These are phyloP conservation scores for Glaucopsyche alexis DNA, from an alignment of 2,888 invertebrate genomes.

Conservation along the genomic window DNA sequence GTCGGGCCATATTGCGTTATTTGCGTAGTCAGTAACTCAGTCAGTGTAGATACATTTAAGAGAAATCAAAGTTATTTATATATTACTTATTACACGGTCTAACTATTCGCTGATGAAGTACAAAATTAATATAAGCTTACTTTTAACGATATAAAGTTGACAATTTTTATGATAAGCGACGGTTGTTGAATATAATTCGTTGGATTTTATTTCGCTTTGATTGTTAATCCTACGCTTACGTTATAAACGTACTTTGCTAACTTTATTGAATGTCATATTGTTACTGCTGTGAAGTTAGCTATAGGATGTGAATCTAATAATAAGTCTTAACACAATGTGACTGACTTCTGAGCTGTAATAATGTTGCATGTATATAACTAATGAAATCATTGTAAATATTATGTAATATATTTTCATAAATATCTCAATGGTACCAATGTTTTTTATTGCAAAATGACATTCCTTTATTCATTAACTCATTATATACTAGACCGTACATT, in stretches of 20 bases:
- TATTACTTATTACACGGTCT: not conserved
- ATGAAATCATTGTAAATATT: constrained; percentile 23
- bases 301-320: not conserved
- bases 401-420: constrained; percentile 27
- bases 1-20: too few species aligned
- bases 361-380: not conserved
- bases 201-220: not conserved
- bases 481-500: too few species aligned
- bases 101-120: constrained; percentile 20
- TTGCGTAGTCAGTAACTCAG: too few species aligned
- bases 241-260: constrained; percentile 4
- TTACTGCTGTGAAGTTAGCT: constrained; percentile 8
- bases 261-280: not conserved
- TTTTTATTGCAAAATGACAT: not conserved
- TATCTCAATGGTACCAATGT: not conserved
- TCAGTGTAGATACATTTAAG: too few species aligned
- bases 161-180: constrained; percentile 4
- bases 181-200: constrained; percentile 13
- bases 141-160: not conserved
- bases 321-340: not conserved
- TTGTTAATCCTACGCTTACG: constrained; percentile 3
- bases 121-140: constrained; percentile 18
- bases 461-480: not conserved
- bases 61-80: not conserved
- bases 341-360: constrained; percentile 3